Base-by-base conservation (phyloP, 2,113 vertebrate genomes). In the Aix galericulata region DNA sequence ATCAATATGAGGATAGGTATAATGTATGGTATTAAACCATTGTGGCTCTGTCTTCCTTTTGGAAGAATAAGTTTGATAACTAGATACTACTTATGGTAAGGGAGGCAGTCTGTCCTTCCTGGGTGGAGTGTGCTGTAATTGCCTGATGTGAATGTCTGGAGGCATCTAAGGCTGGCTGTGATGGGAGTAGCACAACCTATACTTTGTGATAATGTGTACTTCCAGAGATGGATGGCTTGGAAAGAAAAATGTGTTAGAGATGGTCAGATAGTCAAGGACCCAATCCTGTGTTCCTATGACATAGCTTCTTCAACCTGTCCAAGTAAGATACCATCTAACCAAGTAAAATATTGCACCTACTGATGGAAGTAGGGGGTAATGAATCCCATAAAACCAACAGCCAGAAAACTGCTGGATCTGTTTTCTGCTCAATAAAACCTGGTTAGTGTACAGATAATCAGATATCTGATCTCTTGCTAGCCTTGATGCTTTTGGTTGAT, bases 281-380 rank as follows among this genome's bases (percentile, higher is more conserved):
- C 3, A 29, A 22, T 36, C 21, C 4, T 63, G 2, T 8, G 25
- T 38, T 23, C 31, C 8, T 34, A 1, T 17, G 32, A 13, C 2
- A 23, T 7, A 5, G 2, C 73, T 55, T 6, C n/a, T 25, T 73
- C 71, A 17, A 9, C 8, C 27, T 32, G 12, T 46, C 26, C 64
- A 48, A 11, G 20, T 48, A 48, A 48, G 46, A 48, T 48, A 48
- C 20, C 40, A 1, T 12, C 23, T 31, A 59, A 10, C 17, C 22
- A 48, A 63, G 14, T 22, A 48, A 48, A 48, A 48, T 48, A 48
- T 48, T 48, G 46, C 20, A 48, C 5, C 20, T 48, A 21, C 46
- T 48, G 20, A 48, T 48, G 46, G 46, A 48, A 63, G 14, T 22
- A 66, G 7, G 13, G 8, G 9, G 2, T n/a, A 16, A 50, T 8